Percentiles rank a stretch among this genome's conserved stretches.
Conservation (phyloP, 2,113 vertebrate species). For the Camelus bactrianus region DNA sequence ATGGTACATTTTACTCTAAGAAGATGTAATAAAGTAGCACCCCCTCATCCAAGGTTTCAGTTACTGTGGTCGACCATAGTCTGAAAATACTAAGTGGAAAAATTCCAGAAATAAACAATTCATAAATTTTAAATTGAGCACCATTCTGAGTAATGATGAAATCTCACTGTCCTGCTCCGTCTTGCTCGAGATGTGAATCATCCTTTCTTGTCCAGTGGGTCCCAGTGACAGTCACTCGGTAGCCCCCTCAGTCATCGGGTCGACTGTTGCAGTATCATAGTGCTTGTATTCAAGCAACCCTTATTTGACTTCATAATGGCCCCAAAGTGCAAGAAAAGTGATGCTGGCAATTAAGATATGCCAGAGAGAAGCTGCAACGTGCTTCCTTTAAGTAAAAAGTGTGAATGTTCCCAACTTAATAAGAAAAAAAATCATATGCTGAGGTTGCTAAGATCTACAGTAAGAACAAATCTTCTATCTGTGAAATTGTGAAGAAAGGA, state of each 20-base stretch:
- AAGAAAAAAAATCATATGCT: neutral
- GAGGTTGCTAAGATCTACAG: neutral
- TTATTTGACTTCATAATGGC: neutral
- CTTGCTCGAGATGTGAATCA: neutral
- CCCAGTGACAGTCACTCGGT: neutral
- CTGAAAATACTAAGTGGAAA: neutral
- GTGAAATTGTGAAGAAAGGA: neutral
- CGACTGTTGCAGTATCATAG: too few species aligned
- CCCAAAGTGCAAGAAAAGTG: neutral
- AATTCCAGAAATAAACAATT: neutral
- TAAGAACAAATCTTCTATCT: neutral
- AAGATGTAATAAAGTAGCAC: neutral
- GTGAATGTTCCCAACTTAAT: neutral
- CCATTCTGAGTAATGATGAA: neutral
- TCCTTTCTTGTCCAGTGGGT: neutral
- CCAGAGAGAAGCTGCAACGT: neutral
- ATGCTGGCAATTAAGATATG: neutral
- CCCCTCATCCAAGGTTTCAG: neutral
- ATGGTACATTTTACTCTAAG: constrained; percentile 37
- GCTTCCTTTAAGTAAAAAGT: neutral
- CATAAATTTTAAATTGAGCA: neutral
- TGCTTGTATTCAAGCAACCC: neutral
- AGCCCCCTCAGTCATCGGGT: neutral
- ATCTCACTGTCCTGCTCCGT: neutral
- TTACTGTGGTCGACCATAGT: neutral